Percentiles rank a stretch among this genome's conserved stretches.
These are phyloP conservation scores for Papilio demoleus DNA, from an alignment of 2,888 invertebrate genomes.

Conservation along the genomic window DNA sequence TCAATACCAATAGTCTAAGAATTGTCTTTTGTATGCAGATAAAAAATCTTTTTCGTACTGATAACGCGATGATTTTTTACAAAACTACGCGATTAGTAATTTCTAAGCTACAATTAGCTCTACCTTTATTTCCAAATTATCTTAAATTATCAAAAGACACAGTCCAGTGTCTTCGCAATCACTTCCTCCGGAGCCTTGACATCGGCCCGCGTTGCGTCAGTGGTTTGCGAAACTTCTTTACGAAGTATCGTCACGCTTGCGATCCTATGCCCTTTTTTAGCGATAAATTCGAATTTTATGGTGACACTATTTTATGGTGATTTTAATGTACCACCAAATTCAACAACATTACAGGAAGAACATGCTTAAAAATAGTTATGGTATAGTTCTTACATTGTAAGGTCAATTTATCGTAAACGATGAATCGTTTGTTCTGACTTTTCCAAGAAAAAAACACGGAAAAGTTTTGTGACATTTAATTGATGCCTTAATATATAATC, in stretches of 20 bases:
- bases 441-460: too few relatives aligned
- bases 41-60: too few relatives aligned
- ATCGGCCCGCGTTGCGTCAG: conserved; percentile 44
- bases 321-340: not conserved
- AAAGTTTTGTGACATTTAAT: too few relatives aligned
- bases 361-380: too few relatives aligned
- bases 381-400: too few relatives aligned
- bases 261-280: conserved; percentile 34
- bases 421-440: too few relatives aligned
- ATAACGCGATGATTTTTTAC: not conserved
- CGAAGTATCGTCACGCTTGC: conserved; percentile 41
- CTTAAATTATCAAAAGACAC: conserved; percentile 36
- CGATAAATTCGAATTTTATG: conserved; percentile 18
- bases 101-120: not conserved
- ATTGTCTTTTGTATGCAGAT: too few relatives aligned
- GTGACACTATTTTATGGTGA: conserved; percentile 23
- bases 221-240: conserved; percentile 44
- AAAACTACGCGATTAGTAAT: not conserved
- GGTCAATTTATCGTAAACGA: too few relatives aligned
- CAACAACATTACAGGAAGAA: not conserved
- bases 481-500: not conserved
- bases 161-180: conserved; percentile 30
- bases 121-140: conserved; percentile 29
- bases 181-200: conserved; percentile 45
- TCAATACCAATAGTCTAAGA: not conserved